Base-by-base conservation (phyloP, 1,140 invertebrate species). In the Octopus sinensis region DNA sequence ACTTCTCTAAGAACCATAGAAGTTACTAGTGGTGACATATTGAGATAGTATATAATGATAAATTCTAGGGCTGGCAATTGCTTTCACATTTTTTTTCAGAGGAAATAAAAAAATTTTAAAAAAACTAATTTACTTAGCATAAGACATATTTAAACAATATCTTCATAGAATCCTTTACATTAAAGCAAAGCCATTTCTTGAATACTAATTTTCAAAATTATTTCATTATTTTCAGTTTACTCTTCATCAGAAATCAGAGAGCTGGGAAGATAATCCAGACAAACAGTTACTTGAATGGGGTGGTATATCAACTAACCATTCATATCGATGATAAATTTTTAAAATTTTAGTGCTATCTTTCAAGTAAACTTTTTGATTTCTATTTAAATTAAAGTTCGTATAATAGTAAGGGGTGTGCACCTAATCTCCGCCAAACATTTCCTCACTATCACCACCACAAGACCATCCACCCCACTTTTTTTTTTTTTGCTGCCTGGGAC, bases 201-300 rank as follows among this genome's bases (percentile, higher is more conserved):
- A 9, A 62, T 12, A 62, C 17, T 12, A 73, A 73, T 17, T 73
- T 73, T 73, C 30, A 4, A 9, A 12, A 12, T 4, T 73, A 5
- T 73, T 73, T 73, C 6, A n/a, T 73, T 73, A 12, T 73, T 73
- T 73, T 73, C 68, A 73, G 68, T 73, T 73, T n/a, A 73, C 17
- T 73, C 68, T 73, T 13, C 30, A n/a, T 73, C 13, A 13, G 13
- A 73, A 89, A 13, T 78, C 76, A 89, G 93, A 93, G 30, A 96
- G 96, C 88, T 97, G 96, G 96, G 92, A 96, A 84, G 96, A 97
- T 89, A 96, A 97, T 92, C 96, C 96, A 4, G 96, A 98, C 92
- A 93, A 96, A 82, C 94, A 95, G 89, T 92, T 97, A 54, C 91
- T 97, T 78, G 95, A 97, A 89, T 91, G 97, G 85, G 96, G 94